Evolutionary conservation across 2,888 invertebrate species (phyloP).

Genomic region (Heliconius cydno): DNA sequence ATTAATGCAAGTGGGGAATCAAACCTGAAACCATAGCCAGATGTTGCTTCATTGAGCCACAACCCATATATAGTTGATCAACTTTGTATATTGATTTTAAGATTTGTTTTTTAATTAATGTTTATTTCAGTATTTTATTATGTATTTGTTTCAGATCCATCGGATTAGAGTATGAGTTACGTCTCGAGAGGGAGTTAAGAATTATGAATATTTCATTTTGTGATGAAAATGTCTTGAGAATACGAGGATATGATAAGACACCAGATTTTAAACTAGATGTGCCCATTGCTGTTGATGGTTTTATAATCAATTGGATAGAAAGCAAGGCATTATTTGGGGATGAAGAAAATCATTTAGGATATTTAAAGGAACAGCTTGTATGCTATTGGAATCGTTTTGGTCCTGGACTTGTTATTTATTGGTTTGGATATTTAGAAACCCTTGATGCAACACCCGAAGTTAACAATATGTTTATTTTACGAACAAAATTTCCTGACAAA

Average conservation of each 20-base stretch:
- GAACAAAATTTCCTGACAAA: conserved; percentile 80
- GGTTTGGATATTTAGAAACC: conserved; percentile 94
- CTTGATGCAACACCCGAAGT: conserved; percentile 87
- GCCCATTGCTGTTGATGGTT: conserved; percentile 93
- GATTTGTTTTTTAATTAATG: not conserved
- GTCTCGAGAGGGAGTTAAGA: conserved; percentile 85
- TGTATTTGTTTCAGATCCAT: conserved; percentile 83
- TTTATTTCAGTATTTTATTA: not conserved
- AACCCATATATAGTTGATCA: no score
- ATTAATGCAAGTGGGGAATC: no score
- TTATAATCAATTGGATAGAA: conserved; percentile 97
- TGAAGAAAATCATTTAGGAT: conserved; percentile 89
- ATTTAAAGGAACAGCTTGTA: conserved; percentile 92
- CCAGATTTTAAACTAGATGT: conserved; percentile 96
- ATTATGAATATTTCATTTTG: conserved; percentile 76
- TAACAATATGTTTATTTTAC: conserved; percentile 83
- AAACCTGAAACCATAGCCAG: no score
- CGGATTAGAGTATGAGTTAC: conserved; percentile 93
- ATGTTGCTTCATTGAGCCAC: no score
- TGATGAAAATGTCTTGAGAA: conserved; percentile 91
- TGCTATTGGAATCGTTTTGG: conserved; percentile 98
- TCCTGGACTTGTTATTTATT: conserved; percentile 96
- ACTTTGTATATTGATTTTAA: not conserved
- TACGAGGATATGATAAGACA: conserved; percentile 96
- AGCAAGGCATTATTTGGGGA: conserved; percentile 98